These are phyloP conservation scores for Aleiodes leptofemur DNA, from an alignment of 2,888 invertebrate genomes.

Conservation along the genomic window DNA sequence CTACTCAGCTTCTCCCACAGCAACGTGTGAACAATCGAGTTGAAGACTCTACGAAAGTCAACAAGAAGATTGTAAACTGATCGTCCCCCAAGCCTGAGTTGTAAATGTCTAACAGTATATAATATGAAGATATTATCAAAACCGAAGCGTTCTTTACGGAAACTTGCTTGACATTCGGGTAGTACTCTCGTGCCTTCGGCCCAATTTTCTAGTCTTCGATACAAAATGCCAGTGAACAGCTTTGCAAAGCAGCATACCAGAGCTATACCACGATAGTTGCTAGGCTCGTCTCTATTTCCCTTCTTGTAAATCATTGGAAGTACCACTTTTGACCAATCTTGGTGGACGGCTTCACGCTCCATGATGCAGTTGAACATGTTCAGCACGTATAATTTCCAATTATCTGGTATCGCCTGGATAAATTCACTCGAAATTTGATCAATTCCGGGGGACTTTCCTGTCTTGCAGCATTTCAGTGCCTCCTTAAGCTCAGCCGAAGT, in stretches of 20 bases:
- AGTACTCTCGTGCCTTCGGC: constrained; percentile 38
- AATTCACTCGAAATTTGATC: constrained; percentile 37
- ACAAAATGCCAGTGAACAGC: constrained; percentile 48
- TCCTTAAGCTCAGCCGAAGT: not conserved
- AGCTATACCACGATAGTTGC: constrained; percentile 53
- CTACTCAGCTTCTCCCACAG: not conserved
- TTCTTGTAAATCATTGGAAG: constrained; percentile 42
- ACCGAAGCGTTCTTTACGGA: constrained; percentile 5
- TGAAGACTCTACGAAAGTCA: not conserved
- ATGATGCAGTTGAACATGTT: constrained; percentile 36
- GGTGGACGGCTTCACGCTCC: constrained; percentile 1
- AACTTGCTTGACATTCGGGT: constrained; percentile 47
- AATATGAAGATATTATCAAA: constrained; percentile 41
- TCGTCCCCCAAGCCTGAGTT: not conserved
- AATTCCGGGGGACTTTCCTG: not conserved
- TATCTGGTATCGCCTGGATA: constrained; percentile 25
- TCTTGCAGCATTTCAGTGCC: not conserved
- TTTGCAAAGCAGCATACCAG: constrained; percentile 49
- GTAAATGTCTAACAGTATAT: not conserved
- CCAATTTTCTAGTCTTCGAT: constrained; percentile 44
- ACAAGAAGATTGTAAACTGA: not conserved
- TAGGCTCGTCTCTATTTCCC: constrained; percentile 16
- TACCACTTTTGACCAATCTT: not conserved
- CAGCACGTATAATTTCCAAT: constrained; percentile 19
- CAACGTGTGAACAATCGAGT: not conserved